These are phyloP conservation scores for Enteromius argenteus DNA, from an alignment of 2,797 vertebrate species.

Conservation along the genomic window DNA sequence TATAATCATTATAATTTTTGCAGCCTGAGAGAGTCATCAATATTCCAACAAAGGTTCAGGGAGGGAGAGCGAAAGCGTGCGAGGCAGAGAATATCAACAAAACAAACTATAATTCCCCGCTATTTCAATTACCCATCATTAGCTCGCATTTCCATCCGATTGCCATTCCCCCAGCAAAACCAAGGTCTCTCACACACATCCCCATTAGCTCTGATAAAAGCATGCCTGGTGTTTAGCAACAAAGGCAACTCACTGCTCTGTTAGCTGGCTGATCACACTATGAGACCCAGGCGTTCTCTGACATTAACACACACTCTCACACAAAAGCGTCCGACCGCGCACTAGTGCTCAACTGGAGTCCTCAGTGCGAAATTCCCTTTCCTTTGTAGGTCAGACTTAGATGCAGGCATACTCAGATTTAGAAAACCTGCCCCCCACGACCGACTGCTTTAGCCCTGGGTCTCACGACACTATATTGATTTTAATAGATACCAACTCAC, in stretches of 20 bases:
- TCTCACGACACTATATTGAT: conserved; percentile 62
- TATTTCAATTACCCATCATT: conserved; percentile 68
- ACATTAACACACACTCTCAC: conserved; percentile 31
- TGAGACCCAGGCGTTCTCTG: conserved; percentile 55
- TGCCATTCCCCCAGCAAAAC: conserved; percentile 67
- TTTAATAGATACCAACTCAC: conserved; percentile 82
- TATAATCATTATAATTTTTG: conserved; percentile 59
- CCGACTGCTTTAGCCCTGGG: conserved; percentile 31
- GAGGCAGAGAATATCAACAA: conserved; percentile 25
- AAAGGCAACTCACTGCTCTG: conserved; percentile 51
- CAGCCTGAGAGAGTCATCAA: conserved; percentile 61
- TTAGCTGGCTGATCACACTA: conserved; percentile 55
- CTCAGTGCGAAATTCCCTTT: conserved; percentile 59
- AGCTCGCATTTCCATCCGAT: conserved; percentile 64
- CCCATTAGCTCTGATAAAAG: conserved; percentile 68
- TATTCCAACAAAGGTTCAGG: conserved; percentile 50
- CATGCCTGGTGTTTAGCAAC: conserved; percentile 59
- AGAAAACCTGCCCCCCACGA: conserved; percentile 48
- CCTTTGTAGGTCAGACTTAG: conserved; percentile 69
- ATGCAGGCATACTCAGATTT: conserved; percentile 71
- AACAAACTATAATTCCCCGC: conserved; percentile 56
- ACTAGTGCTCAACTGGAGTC: conserved; percentile 40
- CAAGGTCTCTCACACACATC: conserved; percentile 68
- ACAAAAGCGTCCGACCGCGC: conserved; percentile 33
- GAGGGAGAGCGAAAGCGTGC: conserved; percentile 31